Conservation (phyloP, 2,888 invertebrate genomes). For the Hemaris fuciformis region DNA sequence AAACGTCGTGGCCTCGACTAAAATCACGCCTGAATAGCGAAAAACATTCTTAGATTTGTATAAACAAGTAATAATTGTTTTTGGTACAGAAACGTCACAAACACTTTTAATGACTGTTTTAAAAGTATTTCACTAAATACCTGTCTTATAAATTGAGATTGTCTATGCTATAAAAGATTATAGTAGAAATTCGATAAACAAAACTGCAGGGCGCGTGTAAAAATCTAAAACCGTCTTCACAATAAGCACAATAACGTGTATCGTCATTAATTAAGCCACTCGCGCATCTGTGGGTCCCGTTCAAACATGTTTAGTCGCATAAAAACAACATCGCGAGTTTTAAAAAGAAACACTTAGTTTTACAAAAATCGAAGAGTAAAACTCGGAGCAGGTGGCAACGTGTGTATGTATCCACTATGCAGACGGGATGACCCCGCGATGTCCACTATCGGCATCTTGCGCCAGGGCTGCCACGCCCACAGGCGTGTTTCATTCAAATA, state of each 20-base stretch:
- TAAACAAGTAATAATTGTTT: no score
- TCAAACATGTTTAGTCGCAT: neutral
- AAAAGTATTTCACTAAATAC: no score
- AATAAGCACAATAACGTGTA: neutral
- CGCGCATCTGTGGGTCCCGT: neutral
- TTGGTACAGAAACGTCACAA: no score
- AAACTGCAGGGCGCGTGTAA: neutral
- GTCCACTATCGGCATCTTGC: conserved; percentile 3
- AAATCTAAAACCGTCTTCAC: neutral
- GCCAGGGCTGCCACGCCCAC: neutral
- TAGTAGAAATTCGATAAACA: no score
- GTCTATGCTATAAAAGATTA: no score
- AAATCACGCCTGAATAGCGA: no score
- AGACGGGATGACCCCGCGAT: neutral
- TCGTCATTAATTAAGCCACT: neutral
- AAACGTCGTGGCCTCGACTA: no score
- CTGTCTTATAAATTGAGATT: no score
- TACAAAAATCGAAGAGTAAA: conserved; percentile 11
- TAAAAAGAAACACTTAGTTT: neutral
- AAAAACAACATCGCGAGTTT: neutral
- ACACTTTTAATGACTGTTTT: no score
- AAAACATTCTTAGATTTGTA: no score
- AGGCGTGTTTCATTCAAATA: no score
- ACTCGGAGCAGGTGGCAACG: conserved; percentile 11
- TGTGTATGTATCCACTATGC: conserved; percentile 2